Percentiles rank a stretch among this genome's conserved stretches.
Conservation (phyloP, 2,113 vertebrate genomes). For the Nanorana parkeri region DNA sequence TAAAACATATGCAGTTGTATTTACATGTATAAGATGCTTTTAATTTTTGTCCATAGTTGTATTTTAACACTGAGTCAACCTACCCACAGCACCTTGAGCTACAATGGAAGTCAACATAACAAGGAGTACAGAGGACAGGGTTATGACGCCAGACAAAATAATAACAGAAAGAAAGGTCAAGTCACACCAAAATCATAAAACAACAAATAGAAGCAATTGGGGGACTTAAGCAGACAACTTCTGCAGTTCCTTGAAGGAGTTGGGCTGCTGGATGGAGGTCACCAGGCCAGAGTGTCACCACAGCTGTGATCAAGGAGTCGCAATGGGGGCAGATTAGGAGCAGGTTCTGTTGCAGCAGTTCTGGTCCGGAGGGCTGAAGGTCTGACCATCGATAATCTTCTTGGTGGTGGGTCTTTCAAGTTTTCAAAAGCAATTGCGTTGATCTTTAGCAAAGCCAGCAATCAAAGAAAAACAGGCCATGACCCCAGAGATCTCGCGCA, state of each 20-base stretch:
- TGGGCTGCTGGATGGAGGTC: neutral
- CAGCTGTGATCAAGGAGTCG: neutral
- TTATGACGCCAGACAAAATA: slow-evolving; percentile 15
- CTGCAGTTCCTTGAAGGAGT: neutral
- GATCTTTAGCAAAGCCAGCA: neutral
- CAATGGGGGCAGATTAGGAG: neutral
- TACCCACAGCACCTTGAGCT: too few relatives aligned
- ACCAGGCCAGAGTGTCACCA: neutral
- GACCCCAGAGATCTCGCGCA: neutral
- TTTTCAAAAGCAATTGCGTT: neutral
- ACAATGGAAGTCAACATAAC: too few relatives aligned
- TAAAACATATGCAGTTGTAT: too few relatives aligned
- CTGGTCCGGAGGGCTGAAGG: neutral
- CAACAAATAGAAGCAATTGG: neutral
- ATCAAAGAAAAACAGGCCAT: neutral
- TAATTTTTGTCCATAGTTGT: too few relatives aligned
- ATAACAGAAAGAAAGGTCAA: slow-evolving; percentile 3
- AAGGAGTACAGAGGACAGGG: neutral
- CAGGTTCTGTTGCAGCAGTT: neutral
- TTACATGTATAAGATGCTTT: too few relatives aligned
- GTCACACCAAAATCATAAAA: slow-evolving; percentile 20
- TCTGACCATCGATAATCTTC: neutral
- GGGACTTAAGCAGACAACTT: neutral
- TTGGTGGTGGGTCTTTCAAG: slow-evolving; percentile 8
- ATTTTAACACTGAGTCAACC: too few relatives aligned